phyloP scores from a whole-genome alignment of 1,140 invertebrate species.

The Pseudobourletiella spinata region DNA sequence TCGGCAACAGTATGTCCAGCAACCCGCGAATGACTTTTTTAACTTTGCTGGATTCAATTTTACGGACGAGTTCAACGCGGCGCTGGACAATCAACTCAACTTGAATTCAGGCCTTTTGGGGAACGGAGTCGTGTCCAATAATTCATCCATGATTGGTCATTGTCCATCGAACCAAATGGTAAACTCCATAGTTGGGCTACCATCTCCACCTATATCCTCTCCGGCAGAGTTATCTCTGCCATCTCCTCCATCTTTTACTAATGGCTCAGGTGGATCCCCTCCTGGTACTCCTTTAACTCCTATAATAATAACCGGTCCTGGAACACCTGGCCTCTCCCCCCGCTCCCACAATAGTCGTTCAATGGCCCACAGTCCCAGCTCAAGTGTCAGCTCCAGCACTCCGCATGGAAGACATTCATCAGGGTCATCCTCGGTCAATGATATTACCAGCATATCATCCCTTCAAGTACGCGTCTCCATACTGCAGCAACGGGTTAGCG shows the following conservation, averaged over 20 bases:
- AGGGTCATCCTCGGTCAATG: constrained; percentile 39
- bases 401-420: constrained; percentile 36
- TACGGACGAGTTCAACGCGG: constrained; percentile 34
- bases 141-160: constrained; percentile 23
- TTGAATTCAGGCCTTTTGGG: constrained; percentile 26
- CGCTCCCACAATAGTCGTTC: constrained; percentile 50
- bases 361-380: constrained; percentile 51
- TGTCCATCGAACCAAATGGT: constrained; percentile 34
- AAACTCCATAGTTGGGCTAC: constrained; percentile 35
- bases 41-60: constrained; percentile 36
- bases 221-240: constrained; percentile 22
- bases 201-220: constrained; percentile 40
- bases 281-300: constrained; percentile 22
- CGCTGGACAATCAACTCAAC: constrained; percentile 35
- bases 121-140: constrained; percentile 13
- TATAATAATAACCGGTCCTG: not conserved
- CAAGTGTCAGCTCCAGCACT: constrained; percentile 46
- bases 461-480: constrained; percentile 62
- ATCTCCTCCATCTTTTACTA: constrained; percentile 27
- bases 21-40: constrained; percentile 33
- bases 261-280: constrained; percentile 26
- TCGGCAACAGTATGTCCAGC: constrained; percentile 31
- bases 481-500: constrained; percentile 77
- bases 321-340: constrained; percentile 36
- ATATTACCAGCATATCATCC: constrained; percentile 42